phyloP scores from a whole-genome alignment of 2,797 vertebrate genomes.

The Tarsius wallacei region DNA sequence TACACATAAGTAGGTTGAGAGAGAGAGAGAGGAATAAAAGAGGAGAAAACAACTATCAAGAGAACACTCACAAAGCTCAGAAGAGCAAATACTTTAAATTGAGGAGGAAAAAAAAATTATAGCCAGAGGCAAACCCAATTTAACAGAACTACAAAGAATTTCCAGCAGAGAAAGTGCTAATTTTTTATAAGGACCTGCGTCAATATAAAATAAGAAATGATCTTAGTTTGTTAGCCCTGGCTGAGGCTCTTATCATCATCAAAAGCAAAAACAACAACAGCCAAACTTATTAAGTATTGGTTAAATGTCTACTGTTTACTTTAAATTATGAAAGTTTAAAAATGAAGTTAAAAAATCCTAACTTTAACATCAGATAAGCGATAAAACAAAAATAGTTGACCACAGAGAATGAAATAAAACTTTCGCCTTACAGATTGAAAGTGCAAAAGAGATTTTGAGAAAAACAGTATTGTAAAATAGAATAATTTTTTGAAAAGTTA shows the following conservation, averaged over 20 bases:
- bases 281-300: background rate
- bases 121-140: conserved; percentile 46
- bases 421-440: conserved; percentile 11
- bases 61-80: background rate
- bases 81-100: conserved; percentile 31
- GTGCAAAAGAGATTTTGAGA: background rate
- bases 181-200: conserved; percentile 22
- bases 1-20: background rate
- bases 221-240: background rate
- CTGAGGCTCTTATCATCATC: background rate
- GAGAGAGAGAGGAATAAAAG: background rate
- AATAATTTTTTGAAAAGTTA: conserved; percentile 40
- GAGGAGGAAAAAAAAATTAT: conserved; percentile 23
- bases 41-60: background rate
- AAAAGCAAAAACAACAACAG: background rate
- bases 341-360: conserved; percentile 32
- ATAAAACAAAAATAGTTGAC: conserved; percentile 40
- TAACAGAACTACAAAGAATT: conserved; percentile 49
- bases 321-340: conserved; percentile 32
- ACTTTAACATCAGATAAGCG: background rate
- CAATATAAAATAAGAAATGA: conserved; percentile 44
- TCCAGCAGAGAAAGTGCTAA: conserved; percentile 6
- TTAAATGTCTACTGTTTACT: background rate
- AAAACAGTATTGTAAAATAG: background rate
- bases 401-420: conserved; percentile 25